Evolutionary conservation across 2,113 vertebrate species (phyloP).

Genomic region (Carettochelys insculpta): DNA sequence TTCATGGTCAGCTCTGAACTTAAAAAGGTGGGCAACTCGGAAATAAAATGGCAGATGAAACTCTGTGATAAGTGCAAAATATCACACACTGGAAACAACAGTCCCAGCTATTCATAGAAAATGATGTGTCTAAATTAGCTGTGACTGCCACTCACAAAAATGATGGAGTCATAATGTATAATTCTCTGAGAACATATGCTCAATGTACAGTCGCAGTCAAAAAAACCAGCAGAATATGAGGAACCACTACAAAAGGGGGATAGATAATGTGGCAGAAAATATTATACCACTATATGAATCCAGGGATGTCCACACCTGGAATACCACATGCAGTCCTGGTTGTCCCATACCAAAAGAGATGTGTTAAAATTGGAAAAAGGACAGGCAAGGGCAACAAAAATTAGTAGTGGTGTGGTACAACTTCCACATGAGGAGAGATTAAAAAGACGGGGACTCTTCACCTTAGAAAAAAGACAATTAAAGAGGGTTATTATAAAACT

Average conservation of each 20-base stretch:
- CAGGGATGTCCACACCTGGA: neutral
- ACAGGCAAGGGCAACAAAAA: neutral
- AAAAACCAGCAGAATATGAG: neutral
- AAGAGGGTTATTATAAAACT: neutral
- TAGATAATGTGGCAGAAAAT: neutral
- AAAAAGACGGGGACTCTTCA: neutral
- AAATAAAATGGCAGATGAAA: neutral
- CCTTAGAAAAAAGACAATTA: neutral
- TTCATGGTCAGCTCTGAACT: neutral
- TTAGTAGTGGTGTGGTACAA: neutral
- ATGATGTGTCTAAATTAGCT: neutral
- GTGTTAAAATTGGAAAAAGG: neutral
- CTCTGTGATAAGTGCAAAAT: neutral
- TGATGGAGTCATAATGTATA: neutral
- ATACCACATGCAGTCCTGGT: neutral
- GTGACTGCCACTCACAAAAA: neutral
- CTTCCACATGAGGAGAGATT: neutral
- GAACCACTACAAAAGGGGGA: neutral
- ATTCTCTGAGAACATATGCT: neutral
- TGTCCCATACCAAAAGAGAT: neutral
- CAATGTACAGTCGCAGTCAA: neutral
- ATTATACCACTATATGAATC: neutral
- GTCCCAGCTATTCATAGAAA: neutral
- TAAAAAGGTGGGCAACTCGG: neutral
- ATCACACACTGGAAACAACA: neutral